A percentile compares a stretch with the other conserved stretches of the same genome.
Conservation (phyloP, 2,888 invertebrate species). For the Leptopilina drosophilae region DNA sequence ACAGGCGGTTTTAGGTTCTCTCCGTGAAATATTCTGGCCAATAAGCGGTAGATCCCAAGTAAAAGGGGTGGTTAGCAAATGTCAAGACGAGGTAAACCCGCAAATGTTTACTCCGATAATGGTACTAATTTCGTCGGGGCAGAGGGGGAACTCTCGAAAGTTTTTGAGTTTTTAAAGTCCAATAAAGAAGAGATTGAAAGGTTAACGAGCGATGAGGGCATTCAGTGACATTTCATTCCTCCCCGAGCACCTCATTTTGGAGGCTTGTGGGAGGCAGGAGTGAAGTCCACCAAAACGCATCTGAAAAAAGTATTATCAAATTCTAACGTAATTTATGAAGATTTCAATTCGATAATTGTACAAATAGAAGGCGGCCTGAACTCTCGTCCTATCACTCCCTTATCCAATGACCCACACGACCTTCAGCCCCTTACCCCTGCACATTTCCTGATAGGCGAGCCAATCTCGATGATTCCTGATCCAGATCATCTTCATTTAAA, state of each 20-base stretch:
- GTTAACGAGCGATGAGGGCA: background rate
- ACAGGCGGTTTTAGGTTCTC: background rate
- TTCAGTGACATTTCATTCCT: slow-evolving; percentile 2
- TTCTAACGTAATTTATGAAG: too few species aligned
- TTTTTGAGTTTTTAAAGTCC: background rate
- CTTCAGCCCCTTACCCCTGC: background rate
- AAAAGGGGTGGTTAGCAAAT: slow-evolving; percentile 35
- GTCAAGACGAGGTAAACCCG: slow-evolving; percentile 17
- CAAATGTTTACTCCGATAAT: slow-evolving; percentile 50
- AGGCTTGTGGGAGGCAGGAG: background rate
- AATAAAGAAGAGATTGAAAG: background rate
- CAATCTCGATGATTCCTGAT: background rate
- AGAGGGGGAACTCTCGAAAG: slow-evolving; percentile 22
- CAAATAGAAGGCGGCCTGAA: too few species aligned
- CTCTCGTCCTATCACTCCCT: background rate
- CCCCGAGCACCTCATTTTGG: slow-evolving; percentile 3
- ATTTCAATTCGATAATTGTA: too few species aligned
- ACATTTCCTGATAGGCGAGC: background rate
- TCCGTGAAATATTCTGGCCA: slow-evolving; percentile 41
- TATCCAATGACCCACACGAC: background rate
- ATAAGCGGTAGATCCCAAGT: slow-evolving; percentile 23
- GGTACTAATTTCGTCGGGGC: slow-evolving; percentile 54
- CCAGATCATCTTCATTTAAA: background rate
- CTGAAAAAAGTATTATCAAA: background rate
- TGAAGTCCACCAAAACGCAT: slow-evolving; percentile 6